Evolutionary conservation across 2,797 vertebrate genomes (phyloP), one percentile per base, ranked within the genome.

Genomic region (Halcyon smyrnensis): DNA sequence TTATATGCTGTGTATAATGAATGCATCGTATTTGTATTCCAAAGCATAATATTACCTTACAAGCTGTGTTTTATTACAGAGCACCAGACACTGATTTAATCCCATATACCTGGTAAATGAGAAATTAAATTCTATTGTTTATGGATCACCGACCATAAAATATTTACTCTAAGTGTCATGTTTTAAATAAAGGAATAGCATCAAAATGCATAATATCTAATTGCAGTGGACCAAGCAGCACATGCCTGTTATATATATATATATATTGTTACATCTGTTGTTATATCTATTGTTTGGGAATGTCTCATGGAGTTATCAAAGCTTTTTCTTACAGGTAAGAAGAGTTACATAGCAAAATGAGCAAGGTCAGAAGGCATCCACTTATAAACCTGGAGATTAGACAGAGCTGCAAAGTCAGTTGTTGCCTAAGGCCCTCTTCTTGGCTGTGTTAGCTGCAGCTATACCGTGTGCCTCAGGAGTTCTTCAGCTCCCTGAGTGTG

Each of bases 61-160:
- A 73, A 86, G 18, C 50, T 87, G 73, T 81, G 59, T 71, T 83
- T 89, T 94, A 85, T 78, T 95, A 89, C 62, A 91, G 87, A 69
- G 57, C 69, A 56, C 50, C 8, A 20, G 79, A 48, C 80, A 20
- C 6, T 21, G 57, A 70, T 88, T 91, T 91, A 62, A 46, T 64
- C 34, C 28, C 36, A 67, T 54, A 63, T 70, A 41, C 25, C 27
- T 45, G 11, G n/a, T 54, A 81, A 88, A 86, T 56, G 74, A 93
- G 62, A 90, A 90, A 93, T 88, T 71, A 50, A 78, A 69, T 75
- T 50, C 63, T 90, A 32, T 90, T 88, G 39, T 86, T 91, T 59
- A 81, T 62, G 39, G 63, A 69, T 91, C 34, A 53, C 59, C 60
- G 54, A 53, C 48, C 25, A 37, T 78, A 86, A 87, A 84, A 82